These are phyloP conservation scores for Cydia strobilella DNA, from an alignment of 1,140 invertebrate species.

Conservation along the genomic window DNA sequence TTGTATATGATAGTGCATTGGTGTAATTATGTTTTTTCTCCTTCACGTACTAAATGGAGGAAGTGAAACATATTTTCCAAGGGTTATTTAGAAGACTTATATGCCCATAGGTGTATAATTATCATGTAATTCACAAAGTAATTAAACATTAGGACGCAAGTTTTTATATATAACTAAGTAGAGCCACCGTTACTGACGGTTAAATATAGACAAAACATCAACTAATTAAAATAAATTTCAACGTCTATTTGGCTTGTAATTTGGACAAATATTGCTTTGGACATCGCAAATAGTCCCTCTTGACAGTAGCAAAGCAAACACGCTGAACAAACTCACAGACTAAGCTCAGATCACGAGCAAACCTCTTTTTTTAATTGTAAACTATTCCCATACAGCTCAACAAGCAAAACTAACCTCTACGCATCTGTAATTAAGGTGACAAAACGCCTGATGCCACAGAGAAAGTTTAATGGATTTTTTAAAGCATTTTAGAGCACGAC, in stretches of 20 bases:
- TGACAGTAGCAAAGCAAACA: constrained; percentile 57
- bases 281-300: constrained; percentile 46
- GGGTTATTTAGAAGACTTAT: not conserved
- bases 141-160: not conserved
- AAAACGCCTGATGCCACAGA: constrained; percentile 34
- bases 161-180: not conserved
- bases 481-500: constrained; percentile 76
- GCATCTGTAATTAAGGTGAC: constrained; percentile 41
- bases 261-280: constrained; percentile 22
- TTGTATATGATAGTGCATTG: not conserved
- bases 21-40: constrained; percentile 1
- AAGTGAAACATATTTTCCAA: constrained; percentile 9
- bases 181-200: not conserved
- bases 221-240: constrained; percentile 7
- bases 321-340: constrained; percentile 46
- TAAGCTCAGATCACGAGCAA: constrained; percentile 64
- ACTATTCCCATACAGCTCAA: constrained; percentile 52
- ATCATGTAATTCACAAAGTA: not conserved
- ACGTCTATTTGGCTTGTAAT: not conserved
- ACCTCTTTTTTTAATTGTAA: constrained; percentile 68
- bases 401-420: constrained; percentile 46
- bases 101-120: not conserved
- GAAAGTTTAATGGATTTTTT: constrained; percentile 48
- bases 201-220: not conserved
- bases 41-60: not conserved